Percentiles rank a stretch among this genome's conserved stretches.
phyloP scores from a whole-genome alignment of 35 echinoderm and acorn worm genomes.

The Stichopus chloronotus region DNA sequence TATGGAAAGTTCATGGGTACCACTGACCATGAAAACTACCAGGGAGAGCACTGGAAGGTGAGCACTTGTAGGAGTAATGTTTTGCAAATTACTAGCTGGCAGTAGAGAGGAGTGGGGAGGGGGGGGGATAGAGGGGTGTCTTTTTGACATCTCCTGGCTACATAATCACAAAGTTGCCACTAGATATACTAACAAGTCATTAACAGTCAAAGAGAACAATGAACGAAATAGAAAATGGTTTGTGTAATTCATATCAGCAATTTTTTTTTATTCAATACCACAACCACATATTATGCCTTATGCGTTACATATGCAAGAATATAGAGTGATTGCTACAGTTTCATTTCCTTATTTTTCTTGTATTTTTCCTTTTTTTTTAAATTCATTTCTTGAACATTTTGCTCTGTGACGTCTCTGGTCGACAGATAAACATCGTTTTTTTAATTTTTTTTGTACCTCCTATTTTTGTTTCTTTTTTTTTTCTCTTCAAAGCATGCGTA shows the following conservation, averaged over 20 bases:
- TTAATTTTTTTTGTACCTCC: neutral
- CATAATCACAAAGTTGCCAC: no score
- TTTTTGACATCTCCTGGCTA: no score
- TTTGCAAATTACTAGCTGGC: no score
- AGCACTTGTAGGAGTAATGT: no score
- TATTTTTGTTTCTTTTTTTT: neutral
- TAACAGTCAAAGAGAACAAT: no score
- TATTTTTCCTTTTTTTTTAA: neutral
- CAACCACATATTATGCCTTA: constrained; percentile 36
- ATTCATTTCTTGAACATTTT: neutral
- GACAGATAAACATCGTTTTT: neutral
- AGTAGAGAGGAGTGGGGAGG: no score
- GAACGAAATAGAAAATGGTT: no score
- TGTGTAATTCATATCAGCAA: constrained; percentile 1
- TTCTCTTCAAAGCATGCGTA: constrained; percentile 41
- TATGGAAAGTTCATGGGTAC: no score
- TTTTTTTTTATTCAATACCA: constrained; percentile 23
- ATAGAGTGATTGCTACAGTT: constrained; percentile 14
- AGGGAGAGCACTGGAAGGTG: no score
- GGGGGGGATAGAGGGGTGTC: no score
- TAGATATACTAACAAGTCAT: no score
- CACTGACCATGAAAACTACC: no score
- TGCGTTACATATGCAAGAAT: constrained; percentile 25
- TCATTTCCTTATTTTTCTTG: neutral
- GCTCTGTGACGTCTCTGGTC: neutral